Percentiles rank a stretch among this genome's conserved stretches.
These are phyloP conservation scores for Epinephelus moara DNA, from an alignment of 2,113 vertebrate genomes.

Conservation along the genomic window DNA sequence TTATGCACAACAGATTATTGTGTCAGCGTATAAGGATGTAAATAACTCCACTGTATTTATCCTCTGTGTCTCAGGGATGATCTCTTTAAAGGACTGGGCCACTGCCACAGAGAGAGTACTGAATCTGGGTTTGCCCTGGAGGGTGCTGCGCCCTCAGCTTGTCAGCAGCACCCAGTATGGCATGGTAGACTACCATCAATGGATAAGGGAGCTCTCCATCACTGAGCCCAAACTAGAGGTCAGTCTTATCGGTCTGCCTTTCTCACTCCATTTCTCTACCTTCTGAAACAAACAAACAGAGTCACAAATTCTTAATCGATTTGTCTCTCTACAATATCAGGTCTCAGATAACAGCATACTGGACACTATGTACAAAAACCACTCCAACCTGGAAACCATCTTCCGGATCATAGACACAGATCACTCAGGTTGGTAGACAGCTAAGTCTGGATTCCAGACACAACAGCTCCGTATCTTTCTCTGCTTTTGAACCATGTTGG, in stretches of 20 bases:
- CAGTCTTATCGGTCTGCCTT: slow-evolving; percentile 24
- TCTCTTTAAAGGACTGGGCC: slow-evolving; percentile 89
- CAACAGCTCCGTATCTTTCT: neutral
- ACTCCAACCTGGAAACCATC: slow-evolving; percentile 94
- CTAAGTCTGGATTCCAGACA: neutral
- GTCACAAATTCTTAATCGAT: neutral
- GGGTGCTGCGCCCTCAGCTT: slow-evolving; percentile 90
- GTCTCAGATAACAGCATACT: slow-evolving; percentile 90
- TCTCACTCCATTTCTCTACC: neutral
- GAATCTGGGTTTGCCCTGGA: slow-evolving; percentile 90
- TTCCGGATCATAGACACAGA: slow-evolving; percentile 95
- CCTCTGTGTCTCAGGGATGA: slow-evolving; percentile 62
- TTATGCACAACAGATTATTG: neutral
- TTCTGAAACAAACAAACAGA: neutral
- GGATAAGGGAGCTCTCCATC: slow-evolving; percentile 81
- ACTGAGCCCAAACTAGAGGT: slow-evolving; percentile 80
- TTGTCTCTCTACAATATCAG: slow-evolving; percentile 67
- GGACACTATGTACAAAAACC: slow-evolving; percentile 93
- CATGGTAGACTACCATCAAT: slow-evolving; percentile 79
- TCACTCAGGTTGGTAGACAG: slow-evolving; percentile 88
- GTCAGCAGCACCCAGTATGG: slow-evolving; percentile 65
- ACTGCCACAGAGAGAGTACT: slow-evolving; percentile 87
- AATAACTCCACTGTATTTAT: neutral
- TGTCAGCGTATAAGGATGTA: neutral
- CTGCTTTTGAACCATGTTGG: neutral